phyloP scores from a whole-genome alignment of 2,113 vertebrate species.

The Malurus melanocephalus region DNA sequence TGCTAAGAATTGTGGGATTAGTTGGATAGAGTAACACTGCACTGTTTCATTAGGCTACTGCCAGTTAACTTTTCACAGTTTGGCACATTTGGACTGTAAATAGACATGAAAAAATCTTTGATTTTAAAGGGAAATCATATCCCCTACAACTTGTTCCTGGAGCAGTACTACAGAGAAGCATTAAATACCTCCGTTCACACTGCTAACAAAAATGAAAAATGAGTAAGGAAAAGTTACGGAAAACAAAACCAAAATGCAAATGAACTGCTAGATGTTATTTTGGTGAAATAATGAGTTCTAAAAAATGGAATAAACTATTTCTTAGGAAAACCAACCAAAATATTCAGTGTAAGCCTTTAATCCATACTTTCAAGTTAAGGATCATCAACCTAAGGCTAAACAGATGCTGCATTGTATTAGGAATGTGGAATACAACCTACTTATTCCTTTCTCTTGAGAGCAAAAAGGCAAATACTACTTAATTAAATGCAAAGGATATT shows the following conservation, averaged over 20 bases:
- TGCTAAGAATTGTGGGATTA: conserved; percentile 45
- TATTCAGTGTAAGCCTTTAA: conserved; percentile 69
- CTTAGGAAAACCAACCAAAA: conserved; percentile 59
- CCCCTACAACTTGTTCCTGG: conserved; percentile 51
- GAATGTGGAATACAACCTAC: conserved; percentile 64
- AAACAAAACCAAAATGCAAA: conserved; percentile 44
- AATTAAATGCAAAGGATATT: conserved; percentile 70
- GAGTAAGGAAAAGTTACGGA: conserved; percentile 25
- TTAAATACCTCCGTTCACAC: conserved; percentile 54
- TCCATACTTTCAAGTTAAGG: conserved; percentile 67
- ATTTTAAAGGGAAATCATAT: conserved; percentile 65
- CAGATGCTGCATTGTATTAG: conserved; percentile 72
- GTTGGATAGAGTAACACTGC: conserved; percentile 78
- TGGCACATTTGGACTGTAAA: conserved; percentile 84
- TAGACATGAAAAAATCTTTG: conserved; percentile 71
- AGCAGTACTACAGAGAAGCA: conserved; percentile 65
- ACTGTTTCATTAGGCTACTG: conserved; percentile 65
- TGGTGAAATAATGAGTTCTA: conserved; percentile 51
- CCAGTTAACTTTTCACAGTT: conserved; percentile 79
- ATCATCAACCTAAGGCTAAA: conserved; percentile 70
- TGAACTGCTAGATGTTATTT: conserved; percentile 44
- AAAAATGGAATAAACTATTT: conserved; percentile 49
- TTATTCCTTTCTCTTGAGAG: conserved; percentile 67
- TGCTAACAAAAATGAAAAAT: conserved; percentile 52
- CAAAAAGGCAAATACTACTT: conserved; percentile 65